Evolutionary conservation across 2,888 invertebrate genomes (phyloP).

Genomic region (Ophioninae sp.): DNA sequence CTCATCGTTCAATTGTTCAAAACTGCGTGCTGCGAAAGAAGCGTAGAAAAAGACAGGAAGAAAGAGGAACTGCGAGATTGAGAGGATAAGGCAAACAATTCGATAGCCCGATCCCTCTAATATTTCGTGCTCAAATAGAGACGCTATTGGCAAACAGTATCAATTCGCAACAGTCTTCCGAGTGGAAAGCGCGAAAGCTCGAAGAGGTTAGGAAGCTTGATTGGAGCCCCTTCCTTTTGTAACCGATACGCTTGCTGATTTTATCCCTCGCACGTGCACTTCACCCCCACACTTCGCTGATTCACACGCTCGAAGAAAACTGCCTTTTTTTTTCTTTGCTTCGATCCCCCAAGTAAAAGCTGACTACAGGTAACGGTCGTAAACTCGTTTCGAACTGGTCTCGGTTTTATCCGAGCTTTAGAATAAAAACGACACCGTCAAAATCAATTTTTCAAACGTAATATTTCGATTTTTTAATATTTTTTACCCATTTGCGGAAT

Average conservation of each 20-base stretch:
- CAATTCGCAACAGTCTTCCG: slow-evolving; percentile 45
- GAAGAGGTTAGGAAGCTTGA: slow-evolving; percentile 47
- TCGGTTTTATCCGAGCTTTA: too few relatives aligned
- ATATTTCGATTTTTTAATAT: too few relatives aligned
- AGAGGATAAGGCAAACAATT: slow-evolving; percentile 19
- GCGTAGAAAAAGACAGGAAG: not conserved
- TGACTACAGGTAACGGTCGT: not conserved
- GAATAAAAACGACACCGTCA: too few relatives aligned
- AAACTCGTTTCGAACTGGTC: slow-evolving; percentile 1
- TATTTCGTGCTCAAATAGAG: slow-evolving; percentile 22
- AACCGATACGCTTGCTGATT: slow-evolving; percentile 55
- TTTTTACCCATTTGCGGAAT: too few relatives aligned
- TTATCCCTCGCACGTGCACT: slow-evolving; percentile 30
- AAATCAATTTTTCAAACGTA: too few relatives aligned
- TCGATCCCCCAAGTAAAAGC: not conserved
- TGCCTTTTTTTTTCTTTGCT: slow-evolving; percentile 30
- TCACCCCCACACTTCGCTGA: slow-evolving; percentile 30
- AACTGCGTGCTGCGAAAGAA: too few relatives aligned
- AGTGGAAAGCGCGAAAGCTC: slow-evolving; percentile 28
- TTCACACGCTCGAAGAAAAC: slow-evolving; percentile 14
- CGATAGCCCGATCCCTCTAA: slow-evolving; percentile 13
- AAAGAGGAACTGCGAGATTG: not conserved
- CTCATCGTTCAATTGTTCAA: not conserved
- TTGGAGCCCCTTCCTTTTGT: slow-evolving; percentile 61
- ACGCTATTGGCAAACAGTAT: slow-evolving; percentile 54